A percentile compares a stretch with the other conserved stretches of the same genome.
phyloP scores from a whole-genome alignment of 2,888 invertebrate species.

The Syrista parreyssii region DNA sequence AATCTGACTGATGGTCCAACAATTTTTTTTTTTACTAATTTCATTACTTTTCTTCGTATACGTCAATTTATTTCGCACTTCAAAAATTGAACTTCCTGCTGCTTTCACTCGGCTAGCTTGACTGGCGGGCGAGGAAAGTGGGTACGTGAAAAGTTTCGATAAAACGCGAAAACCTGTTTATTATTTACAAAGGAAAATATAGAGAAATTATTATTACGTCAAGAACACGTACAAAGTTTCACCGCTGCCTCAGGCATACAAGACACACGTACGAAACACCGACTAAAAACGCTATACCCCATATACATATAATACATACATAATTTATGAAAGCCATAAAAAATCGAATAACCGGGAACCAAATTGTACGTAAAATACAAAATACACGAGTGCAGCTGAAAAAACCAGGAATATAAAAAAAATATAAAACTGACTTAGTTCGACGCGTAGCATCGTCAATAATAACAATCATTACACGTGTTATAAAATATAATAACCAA shows the following conservation, averaged over 20 bases:
- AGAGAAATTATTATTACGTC: not conserved
- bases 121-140: not conserved
- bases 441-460: not conserved
- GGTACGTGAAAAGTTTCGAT: not conserved
- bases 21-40: not conserved
- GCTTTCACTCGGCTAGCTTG: not conserved
- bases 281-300: not conserved
- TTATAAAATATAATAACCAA: not conserved
- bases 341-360: not conserved
- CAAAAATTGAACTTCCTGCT: not conserved
- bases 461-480: not conserved
- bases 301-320: not conserved
- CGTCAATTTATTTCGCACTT: not conserved
- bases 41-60: not conserved
- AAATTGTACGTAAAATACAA: not conserved
- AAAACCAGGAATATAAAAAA: not conserved
- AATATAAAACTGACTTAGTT: not conserved
- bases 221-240: not conserved
- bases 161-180: not conserved
- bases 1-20: not conserved
- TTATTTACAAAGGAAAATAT: not conserved
- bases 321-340: not conserved
- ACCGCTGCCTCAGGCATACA: not conserved
- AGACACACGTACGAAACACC: not conserved
- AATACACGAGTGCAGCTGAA: not conserved